Percentiles rank a stretch among this genome's conserved stretches.
Conservation (phyloP, 2,113 vertebrate genomes). For the Indicator maculatus region DNA sequence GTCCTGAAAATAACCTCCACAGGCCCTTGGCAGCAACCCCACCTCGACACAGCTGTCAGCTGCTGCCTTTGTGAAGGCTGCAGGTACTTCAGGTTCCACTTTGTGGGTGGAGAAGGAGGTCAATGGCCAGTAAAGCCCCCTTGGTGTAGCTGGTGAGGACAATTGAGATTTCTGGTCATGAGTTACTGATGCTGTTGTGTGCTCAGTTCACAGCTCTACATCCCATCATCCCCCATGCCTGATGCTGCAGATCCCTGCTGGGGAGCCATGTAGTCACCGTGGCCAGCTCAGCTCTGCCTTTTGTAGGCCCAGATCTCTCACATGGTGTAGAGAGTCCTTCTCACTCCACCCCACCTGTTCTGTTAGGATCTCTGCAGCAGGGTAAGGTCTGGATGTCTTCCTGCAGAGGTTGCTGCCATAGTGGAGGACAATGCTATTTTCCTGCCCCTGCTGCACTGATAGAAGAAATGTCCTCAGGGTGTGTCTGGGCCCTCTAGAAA, state of each 20-base stretch:
- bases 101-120: background rate
- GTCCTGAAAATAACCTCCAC: background rate
- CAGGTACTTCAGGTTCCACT: background rate
- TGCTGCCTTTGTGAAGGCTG: background rate
- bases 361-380: background rate
- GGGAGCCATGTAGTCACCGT: background rate
- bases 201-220: background rate
- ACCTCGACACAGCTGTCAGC: accelerated
- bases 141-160: background rate
- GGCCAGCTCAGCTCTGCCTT: background rate
- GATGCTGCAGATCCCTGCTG: background rate
- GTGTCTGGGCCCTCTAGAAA: background rate
- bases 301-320: background rate
- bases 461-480: background rate
- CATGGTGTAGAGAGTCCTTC: background rate
- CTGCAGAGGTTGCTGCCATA: background rate
- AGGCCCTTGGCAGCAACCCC: background rate
- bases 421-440: background rate
- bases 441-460: background rate
- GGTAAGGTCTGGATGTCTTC: background rate
- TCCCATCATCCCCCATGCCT: background rate
- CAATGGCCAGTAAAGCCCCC: background rate
- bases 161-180: background rate
- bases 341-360: background rate
- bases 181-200: background rate